Base-by-base conservation (phyloP, 2,888 invertebrate genomes). In the Chloroclystis v-ata region DNA sequence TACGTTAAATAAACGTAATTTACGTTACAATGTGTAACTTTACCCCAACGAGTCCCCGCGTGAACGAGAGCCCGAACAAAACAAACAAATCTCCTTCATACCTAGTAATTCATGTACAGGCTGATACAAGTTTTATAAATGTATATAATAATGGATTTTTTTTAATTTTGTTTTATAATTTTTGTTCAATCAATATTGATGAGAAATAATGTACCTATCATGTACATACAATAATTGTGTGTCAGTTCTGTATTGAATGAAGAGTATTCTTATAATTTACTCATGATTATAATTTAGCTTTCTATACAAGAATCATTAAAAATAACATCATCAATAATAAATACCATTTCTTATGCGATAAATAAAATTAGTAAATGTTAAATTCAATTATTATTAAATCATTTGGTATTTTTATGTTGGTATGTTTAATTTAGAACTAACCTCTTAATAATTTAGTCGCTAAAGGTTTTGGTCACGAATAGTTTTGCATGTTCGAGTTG, bases 1-100 rank as follows among this genome's bases (percentile, higher is more conserved):
- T 76, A 65, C 69, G 56, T 54, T 61, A 57, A 63, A 73, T 75
- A 76, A 77, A 82, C 69, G 64, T 68, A 75, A 81, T 80, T 81
- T 78, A 69, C 69, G 71, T 60, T 63, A 75, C 81, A 81, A 72
- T 77, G 69, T 69, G 67, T 57, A 65, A 75, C 69, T 72, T 71
- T 55, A 60, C 47, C 45, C 48, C 16, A 35, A 32, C 29, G 37
- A 43, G 56, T 51, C 64, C 58, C 63, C 61, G 67, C 65, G 61
- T 65, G 59, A 59, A 55, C 59, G 62, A 61, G 54, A 69, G 60
- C 61, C 50, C 59, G 60, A 61, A 65, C 69, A 76, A 78, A 78
- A 75, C 68, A 82, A 82, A 82, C 77, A 80, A 73, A 72, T 71
- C 69, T 65, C 67, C 66, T 65, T 67, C 49, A 50, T 45, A 49